Evolutionary conservation across 53 echinoderm and acorn worm genomes (phyloP), one percentile per base, ranked within the genome.

Genomic region (Echinometra lucunter): DNA sequence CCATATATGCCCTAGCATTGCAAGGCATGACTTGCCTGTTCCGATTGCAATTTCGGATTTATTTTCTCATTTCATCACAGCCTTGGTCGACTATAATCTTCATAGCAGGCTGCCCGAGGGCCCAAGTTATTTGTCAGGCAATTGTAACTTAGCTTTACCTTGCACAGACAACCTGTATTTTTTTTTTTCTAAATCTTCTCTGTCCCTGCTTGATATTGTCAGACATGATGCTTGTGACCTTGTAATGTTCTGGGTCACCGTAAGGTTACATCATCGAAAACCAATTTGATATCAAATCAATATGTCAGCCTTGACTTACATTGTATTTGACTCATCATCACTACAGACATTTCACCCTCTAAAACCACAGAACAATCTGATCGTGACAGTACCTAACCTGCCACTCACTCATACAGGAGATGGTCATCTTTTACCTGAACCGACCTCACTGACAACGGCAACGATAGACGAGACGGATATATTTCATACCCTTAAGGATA

Each of bases 11-110:
- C 23, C 47, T 57, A 89, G 89, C 89, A 89, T 57, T 58, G 66
- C 45, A 63, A 91, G 66, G 47, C 91, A 91, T 69, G 91, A 91
- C 91, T 67, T 91, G 66, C 45, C 69, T 66, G 91, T 91, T 91
- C 91, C 91, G 91, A 67, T 91, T 91, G 60, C 66, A 91, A 91
- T 91, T 91, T 91, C 45, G 91, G 91, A 91, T 69, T 91, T 91
- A 91, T 91, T 91, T 91, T 91, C 91, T 91, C 91, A 91, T 91
- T 91, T 91, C 69, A 69, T 69, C 91, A 69, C 66, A 91, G 42
- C 58, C 66, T 91, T 60, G 58, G 91, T 63, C 28, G 91, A 91
- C 66, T 45, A 91, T 69, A 67, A 91, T 91, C 66, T 67, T 40
- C 91, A 37, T 66, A 45, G 66, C 69, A 69, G 66, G 42, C 91